These are phyloP conservation scores for Pachyuromys duprasi DNA, from an alignment of 2,797 vertebrate genomes.

Conservation along the genomic window DNA sequence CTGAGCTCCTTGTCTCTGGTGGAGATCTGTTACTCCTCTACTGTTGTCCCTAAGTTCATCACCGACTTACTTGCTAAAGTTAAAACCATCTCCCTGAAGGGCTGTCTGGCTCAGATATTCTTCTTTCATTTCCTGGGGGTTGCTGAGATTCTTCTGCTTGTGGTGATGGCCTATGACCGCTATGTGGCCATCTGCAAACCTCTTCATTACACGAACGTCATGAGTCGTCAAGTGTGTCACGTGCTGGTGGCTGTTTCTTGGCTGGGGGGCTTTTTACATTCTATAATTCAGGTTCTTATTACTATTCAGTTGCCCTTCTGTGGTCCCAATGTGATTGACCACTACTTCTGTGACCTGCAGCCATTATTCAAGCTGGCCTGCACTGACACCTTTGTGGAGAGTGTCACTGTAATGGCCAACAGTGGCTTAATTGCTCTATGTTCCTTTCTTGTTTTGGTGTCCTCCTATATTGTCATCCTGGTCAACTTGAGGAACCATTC, in stretches of 20 bases:
- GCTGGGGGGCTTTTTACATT: conserved; percentile 75
- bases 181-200: conserved; percentile 81
- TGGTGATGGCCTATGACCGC: conserved; percentile 77
- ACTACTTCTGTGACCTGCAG: conserved; percentile 82
- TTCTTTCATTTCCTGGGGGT: conserved; percentile 76
- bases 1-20: conserved; percentile 56
- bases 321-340: conserved; percentile 79
- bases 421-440: conserved; percentile 70
- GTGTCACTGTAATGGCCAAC: conserved; percentile 68
- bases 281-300: conserved; percentile 66
- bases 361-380: conserved; percentile 79
- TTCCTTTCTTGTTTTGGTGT: conserved; percentile 68
- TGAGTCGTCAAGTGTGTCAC: conserved; percentile 57
- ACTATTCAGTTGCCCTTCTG: conserved; percentile 74
- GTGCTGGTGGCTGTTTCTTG: conserved; percentile 69
- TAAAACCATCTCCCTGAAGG: conserved; percentile 74
- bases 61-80: conserved; percentile 67
- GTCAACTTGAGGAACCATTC: conserved; percentile 67
- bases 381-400: conserved; percentile 68
- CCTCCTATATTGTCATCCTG: conserved; percentile 74
- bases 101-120: conserved; percentile 77
- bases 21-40: conserved; percentile 72
- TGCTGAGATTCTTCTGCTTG: conserved; percentile 73
- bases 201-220: conserved; percentile 47
- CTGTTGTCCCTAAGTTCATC: conserved; percentile 75